These are phyloP conservation scores for Mesocricetus auratus DNA, from an alignment of 2,113 vertebrate genomes.

Conservation along the genomic window DNA sequence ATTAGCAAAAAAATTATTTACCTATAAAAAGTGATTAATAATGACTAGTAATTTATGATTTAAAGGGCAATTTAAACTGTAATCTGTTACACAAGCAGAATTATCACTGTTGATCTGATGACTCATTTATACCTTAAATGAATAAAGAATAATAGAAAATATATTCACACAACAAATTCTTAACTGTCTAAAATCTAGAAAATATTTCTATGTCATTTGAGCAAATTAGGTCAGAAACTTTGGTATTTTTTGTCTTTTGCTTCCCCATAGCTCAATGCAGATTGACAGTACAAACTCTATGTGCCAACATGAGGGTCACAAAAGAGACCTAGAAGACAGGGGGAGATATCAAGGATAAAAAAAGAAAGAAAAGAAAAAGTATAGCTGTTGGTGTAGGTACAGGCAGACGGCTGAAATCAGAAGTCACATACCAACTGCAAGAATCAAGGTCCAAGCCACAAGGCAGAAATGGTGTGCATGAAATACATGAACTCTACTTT, in stretches of 20 bases:
- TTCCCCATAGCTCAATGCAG: neutral
- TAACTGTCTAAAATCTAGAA: neutral
- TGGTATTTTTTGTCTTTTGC: neutral
- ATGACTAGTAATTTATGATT: neutral
- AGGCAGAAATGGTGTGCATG: slow-evolving; percentile 30
- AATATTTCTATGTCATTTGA: neutral
- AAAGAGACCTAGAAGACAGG: neutral
- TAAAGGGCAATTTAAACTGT: slow-evolving; percentile 35
- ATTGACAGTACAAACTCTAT: neutral
- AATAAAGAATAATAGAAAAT: neutral
- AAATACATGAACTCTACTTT: neutral
- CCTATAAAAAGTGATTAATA: neutral
- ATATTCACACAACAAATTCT: slow-evolving; percentile 27
- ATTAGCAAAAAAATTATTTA: neutral
- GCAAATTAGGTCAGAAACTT: slow-evolving; percentile 12
- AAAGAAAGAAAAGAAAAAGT: neutral
- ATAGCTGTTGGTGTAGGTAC: neutral
- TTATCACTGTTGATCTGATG: neutral
- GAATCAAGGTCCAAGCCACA: slow-evolving; percentile 10
- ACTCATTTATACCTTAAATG: neutral
- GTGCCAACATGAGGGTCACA: slow-evolving; percentile 16
- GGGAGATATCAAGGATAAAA: neutral
- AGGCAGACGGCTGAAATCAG: slow-evolving; percentile 13
- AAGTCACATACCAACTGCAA: slow-evolving; percentile 27
- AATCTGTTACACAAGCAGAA: neutral